Base-by-base conservation (phyloP, 1,140 invertebrate species). In the Drosophila pseudoananassae region DNA sequence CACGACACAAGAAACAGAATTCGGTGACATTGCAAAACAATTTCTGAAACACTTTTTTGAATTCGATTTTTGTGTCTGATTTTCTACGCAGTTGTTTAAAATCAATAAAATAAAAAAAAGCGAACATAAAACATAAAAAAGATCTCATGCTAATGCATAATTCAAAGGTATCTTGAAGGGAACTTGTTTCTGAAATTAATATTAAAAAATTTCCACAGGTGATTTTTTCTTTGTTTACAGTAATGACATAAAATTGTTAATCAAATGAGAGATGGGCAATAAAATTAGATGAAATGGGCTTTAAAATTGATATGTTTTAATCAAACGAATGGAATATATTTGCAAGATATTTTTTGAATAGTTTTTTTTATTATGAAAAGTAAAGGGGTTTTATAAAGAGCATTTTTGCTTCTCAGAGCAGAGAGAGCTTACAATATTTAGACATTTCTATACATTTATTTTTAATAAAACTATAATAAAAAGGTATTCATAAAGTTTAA, bases 21-120 rank as follows among this genome's bases (percentile, higher is more conserved):
- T 61, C 36, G 83, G 75, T 81, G 81, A 81, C 81, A 72, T 23
- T 69, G 80, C 81, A 76, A 23, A 68, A 55, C 33, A 68, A 25
- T 31, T 29, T 27, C 17, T 69, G 53, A 3, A 54, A 47, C n/a
- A 66, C 43, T 68, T 54, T 38, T 45, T 12, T 36, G 47, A 27
- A 20, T 33, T 45, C 23, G 2, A 57, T 56, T 63, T 56, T 10
- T 7, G 25, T 15, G 10, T 40, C 10, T 49, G 12, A 33, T 45
- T 55, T 68, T 68, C 50, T 68, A 68, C 65, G 65, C 50, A 69
- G 64, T 53, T 68, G 40, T 46, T 47, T 7, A 33, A 36, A 29
- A 47, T 54, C 49, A 29, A 68, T 54, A 54, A 29, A n/a, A 47
- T 64, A 51, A 15, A 43, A 15, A 17, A 43, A 43, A 14, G 64